phyloP scores from a whole-genome alignment of 2,797 vertebrate species.

The Poecilia picta region DNA sequence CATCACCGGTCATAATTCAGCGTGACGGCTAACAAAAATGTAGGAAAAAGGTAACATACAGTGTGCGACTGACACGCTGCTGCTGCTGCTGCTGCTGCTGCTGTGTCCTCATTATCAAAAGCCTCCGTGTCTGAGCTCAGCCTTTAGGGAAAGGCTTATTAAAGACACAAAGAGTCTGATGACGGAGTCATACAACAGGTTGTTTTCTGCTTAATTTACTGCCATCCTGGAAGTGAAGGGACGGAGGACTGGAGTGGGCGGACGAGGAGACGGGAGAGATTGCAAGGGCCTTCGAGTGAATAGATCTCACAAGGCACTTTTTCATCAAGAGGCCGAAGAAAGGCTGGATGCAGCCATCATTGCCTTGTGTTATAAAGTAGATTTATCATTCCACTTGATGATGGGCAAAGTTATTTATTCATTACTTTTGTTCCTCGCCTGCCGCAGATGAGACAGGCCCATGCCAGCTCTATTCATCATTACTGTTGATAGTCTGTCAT shows the following conservation, averaged over 20 bases:
- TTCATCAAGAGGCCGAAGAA: conserved; percentile 61
- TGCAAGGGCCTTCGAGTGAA: conserved; percentile 53
- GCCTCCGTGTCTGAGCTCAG: conserved; percentile 39
- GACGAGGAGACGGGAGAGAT: conserved; percentile 26
- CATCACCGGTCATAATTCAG: conserved; percentile 30
- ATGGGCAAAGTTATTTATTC: conserved; percentile 71
- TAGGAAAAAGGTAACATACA: conserved; percentile 39
- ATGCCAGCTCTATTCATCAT: conserved; percentile 50
- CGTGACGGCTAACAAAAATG: conserved; percentile 11
- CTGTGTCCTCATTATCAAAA: conserved; percentile 62
- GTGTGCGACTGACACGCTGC: conserved; percentile 26
- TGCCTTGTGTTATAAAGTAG: conserved; percentile 48
- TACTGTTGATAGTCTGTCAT: conserved; percentile 24
- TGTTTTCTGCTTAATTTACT: conserved; percentile 57
- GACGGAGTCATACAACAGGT: conserved; percentile 47
- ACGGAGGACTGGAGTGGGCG: conserved; percentile 8
- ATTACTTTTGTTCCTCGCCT: conserved; percentile 60
- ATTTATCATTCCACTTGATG: conserved; percentile 71
- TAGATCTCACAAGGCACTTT: conserved; percentile 50
- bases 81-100: conserved; percentile 27
- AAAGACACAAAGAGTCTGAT: conserved; percentile 53
- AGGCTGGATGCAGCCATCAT: conserved; percentile 47
- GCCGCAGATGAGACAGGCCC: conserved; percentile 52
- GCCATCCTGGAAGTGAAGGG: conserved; percentile 55
- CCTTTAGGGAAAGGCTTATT: conserved; percentile 53